Conservation (phyloP, 2,797 vertebrate species). For the Hapalemur alaotrensis region DNA sequence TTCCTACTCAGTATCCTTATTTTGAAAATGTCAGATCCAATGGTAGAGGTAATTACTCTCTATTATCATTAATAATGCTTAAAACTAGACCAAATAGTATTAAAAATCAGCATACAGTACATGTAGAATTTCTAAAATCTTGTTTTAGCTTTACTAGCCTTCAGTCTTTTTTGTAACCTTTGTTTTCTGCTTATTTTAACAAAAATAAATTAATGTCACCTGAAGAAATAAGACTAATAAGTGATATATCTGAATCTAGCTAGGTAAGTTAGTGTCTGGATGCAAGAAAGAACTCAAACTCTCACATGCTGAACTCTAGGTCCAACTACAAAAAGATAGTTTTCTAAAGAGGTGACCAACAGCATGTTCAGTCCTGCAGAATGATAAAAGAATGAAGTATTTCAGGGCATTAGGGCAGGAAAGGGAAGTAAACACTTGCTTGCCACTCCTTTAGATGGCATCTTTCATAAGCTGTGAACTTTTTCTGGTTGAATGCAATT, state of each 20-base stretch:
- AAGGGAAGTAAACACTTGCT: not conserved
- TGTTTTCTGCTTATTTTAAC: constrained; percentile 24
- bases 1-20: not conserved
- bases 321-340: not conserved
- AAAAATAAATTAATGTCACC: not conserved
- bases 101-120: not conserved
- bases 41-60: not conserved
- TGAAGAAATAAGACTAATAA: not conserved
- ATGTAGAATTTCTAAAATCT: not conserved
- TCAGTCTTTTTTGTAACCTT: not conserved
- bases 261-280: not conserved
- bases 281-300: not conserved
- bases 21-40: not conserved
- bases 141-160: not conserved
- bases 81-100: not conserved
- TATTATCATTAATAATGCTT: not conserved
- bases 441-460: constrained; percentile 29
- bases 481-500: not conserved
- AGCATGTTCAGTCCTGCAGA: constrained; percentile 3
- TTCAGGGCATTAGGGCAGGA: not conserved
- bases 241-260: not conserved
- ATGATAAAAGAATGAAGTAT: not conserved
- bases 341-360: not conserved
- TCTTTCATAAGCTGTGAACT: not conserved
- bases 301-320: not conserved